Base-by-base conservation (phyloP, 2,113 vertebrate species). In the Pterophyllum scalare region DNA sequence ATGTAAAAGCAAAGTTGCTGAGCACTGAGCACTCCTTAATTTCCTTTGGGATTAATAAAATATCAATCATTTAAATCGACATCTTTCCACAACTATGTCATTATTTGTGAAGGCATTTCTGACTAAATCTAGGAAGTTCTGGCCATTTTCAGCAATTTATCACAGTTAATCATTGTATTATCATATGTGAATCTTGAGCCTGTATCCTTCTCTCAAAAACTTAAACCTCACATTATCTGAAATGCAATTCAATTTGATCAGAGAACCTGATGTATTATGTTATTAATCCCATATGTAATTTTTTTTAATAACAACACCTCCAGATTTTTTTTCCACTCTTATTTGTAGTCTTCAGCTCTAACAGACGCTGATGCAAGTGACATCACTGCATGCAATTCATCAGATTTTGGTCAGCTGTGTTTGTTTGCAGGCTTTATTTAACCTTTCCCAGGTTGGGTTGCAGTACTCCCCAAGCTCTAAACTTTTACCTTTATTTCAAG, bases 171-270 rank as follows among this genome's bases (percentile, higher is more conserved):
- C 6, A 65, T 65, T 43, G 38, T 65, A 24, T 26, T 43, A 65
- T 65, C 38, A 43, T 13, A 1, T 46, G 4, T 46, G 14, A 43
- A 65, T 38, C 38, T 38, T 14, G 17, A 46, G 38, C 22, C 43
- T 26, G 8, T 46, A 46, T 46, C 17, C 38, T 26, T 8, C 2
- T 46, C 24, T 67, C 40, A 26, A 38, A 67, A 67, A 67, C 22
- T 46, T 67, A 8, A 46, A 46, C 22, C 64, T 67, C 40, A 28
- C 40, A 67, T 67, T 40, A 46, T 12, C 40, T 46, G 46, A 40
- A 67, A 67, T 46, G 64, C 64, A 67, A 67, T n/a, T 67, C 64
- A 49, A 70, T 24, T 70, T 28, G 19, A 70, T 70, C 64, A 49
- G 40, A 49, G 64, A 70, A 49, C 49, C 40, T 12, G 40, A 14